Percentiles rank a stretch among this genome's conserved stretches.
Conservation (phyloP, 2,113 vertebrate genomes). For the Oryzias curvinotus region DNA sequence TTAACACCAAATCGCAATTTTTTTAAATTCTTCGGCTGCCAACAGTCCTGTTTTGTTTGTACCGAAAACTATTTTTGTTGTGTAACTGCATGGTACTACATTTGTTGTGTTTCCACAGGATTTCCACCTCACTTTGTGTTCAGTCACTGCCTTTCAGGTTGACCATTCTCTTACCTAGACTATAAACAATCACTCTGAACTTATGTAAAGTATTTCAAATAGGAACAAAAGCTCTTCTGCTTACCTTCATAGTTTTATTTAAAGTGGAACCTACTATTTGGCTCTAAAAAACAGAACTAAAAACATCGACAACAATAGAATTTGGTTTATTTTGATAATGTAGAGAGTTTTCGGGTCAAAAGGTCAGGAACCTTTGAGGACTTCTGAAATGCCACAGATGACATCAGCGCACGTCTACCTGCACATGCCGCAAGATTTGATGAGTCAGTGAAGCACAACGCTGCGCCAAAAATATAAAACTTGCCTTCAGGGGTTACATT, state of each 20-base stretch:
- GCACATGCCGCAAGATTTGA: constrained; percentile 34
- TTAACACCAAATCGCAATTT: too few species aligned
- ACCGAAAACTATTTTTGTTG: not conserved
- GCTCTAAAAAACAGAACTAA: constrained; percentile 1
- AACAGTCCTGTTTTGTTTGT: too few species aligned
- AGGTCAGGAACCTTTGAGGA: constrained; percentile 25
- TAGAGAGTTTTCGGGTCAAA: constrained; percentile 26
- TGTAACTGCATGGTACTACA: not conserved
- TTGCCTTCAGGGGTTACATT: constrained; percentile 43
- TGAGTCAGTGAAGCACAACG: constrained; percentile 41
- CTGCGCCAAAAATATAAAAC: constrained; percentile 52
- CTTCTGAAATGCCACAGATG: constrained; percentile 55
- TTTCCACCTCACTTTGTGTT: not conserved
- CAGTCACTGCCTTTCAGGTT: not conserved
- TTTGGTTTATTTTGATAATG: constrained; percentile 20
- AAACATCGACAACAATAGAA: constrained; percentile 5
- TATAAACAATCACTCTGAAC: not conserved
- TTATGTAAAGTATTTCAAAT: constrained; percentile 17
- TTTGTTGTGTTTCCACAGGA: not conserved
- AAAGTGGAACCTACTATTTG: not conserved
- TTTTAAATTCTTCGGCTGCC: too few species aligned
- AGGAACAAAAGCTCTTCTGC: constrained; percentile 6
- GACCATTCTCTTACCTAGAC: not conserved
- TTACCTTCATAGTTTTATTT: constrained; percentile 27
- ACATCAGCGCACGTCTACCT: constrained; percentile 53